Evolutionary conservation across 2,888 invertebrate genomes (phyloP).

Genomic region (Acronicta alni): DNA sequence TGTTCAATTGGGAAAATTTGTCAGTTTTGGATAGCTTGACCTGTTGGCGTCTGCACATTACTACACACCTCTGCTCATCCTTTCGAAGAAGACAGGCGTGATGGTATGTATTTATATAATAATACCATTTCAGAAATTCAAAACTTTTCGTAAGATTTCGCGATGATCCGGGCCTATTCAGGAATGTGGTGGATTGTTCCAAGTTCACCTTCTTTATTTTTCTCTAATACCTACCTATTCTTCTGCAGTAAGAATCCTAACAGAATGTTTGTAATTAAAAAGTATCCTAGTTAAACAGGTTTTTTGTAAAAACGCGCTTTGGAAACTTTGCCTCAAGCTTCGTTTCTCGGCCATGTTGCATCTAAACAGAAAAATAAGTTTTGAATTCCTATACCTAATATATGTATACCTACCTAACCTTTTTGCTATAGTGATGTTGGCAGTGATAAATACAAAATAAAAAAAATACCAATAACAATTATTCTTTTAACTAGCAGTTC

Average conservation of each 20-base stretch:
- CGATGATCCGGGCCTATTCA: too few species aligned
- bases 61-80: too few species aligned
- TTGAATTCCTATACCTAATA: neutral
- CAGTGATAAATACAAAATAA: too few species aligned
- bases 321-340: conserved; percentile 12
- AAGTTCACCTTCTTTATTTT: neutral
- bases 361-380: conserved; percentile 3
- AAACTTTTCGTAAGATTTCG: neutral
- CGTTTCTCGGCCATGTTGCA: conserved; percentile 20
- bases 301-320: conserved; percentile 13
- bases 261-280: conserved; percentile 33
- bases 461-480: too few species aligned
- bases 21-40: too few species aligned
- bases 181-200: too few species aligned
- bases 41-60: too few species aligned
- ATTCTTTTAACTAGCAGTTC: neutral
- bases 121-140: too few species aligned
- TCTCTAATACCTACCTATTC: neutral
- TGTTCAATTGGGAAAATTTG: too few species aligned
- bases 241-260: conserved; percentile 3
- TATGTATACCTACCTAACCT: too few species aligned
- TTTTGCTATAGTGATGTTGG: conserved; percentile 10
- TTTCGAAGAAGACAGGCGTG: too few species aligned
- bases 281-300: conserved; percentile 15
- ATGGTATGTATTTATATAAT: too few species aligned